Conservation (phyloP, 2,888 invertebrate genomes). For the Drosophila lutescens region DNA sequence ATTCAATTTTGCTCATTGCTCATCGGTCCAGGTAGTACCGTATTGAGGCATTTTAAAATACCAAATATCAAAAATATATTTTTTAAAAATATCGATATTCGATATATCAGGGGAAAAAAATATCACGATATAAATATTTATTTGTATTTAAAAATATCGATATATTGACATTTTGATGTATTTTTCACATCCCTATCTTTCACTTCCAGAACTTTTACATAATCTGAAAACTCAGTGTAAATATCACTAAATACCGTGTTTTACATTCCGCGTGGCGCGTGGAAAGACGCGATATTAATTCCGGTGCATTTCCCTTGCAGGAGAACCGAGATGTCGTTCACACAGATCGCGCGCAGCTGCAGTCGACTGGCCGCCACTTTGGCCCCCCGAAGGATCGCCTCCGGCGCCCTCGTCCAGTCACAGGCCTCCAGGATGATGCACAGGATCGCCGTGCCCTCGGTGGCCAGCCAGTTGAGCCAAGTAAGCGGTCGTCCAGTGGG, state of each 20-base stretch:
- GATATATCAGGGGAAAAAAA: no score
- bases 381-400: conserved; percentile 66
- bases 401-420: conserved; percentile 65
- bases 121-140: no score
- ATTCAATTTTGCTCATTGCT: no score
- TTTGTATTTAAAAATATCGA: no score
- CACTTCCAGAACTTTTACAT: conserved; percentile 81
- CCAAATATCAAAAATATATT: no score
- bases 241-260: conserved; percentile 42
- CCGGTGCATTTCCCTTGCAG: conserved; percentile 42
- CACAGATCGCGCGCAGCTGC: conserved; percentile 82
- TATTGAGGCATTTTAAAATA: no score
- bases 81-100: no score
- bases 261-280: conserved; percentile 7
- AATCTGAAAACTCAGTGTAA: conserved; percentile 76
- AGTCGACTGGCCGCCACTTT: conserved; percentile 76
- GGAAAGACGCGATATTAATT: conserved; percentile 1
- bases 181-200: conserved; percentile 14
- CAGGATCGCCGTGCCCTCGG: conserved; percentile 75
- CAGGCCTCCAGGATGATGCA: conserved; percentile 80
- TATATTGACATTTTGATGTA: no score
- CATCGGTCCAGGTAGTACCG: no score
- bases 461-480: conserved; percentile 69
- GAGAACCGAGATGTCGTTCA: conserved; percentile 79
- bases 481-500: conserved; percentile 48